Conservation (phyloP, 2,113 vertebrate genomes). For the Pelodiscus sinensis region DNA sequence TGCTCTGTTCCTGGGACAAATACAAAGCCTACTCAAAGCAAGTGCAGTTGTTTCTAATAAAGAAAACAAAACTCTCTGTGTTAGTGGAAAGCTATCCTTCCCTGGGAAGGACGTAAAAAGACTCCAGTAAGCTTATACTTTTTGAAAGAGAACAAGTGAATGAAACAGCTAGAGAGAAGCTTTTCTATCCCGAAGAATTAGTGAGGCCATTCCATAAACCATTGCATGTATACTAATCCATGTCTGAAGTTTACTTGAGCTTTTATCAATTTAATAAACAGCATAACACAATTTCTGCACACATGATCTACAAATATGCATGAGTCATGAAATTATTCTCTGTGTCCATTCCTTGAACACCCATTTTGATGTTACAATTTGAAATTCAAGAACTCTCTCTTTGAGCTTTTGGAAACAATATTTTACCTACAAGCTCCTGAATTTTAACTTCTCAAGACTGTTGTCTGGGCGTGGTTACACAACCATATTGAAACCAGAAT, state of each 20-base stretch:
- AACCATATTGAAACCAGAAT: neutral
- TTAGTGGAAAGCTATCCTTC: conserved; percentile 76
- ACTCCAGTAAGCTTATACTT: neutral
- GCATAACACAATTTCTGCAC: neutral
- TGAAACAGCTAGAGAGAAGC: neutral
- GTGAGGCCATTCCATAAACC: neutral
- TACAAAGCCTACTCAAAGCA: conserved; percentile 64
- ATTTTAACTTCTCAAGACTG: neutral
- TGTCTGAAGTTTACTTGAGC: neutral
- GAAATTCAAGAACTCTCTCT: neutral
- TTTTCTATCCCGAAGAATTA: conserved; percentile 13
- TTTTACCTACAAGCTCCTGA: neutral
- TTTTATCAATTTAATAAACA: neutral
- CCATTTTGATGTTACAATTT: neutral
- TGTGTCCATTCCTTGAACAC: neutral
- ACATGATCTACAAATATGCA: fast-evolving
- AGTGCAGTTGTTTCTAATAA: conserved; percentile 59
- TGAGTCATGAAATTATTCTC: neutral
- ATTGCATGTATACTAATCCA: neutral
- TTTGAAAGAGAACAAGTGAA: conserved; percentile 36
- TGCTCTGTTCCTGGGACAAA: conserved; percentile 62
- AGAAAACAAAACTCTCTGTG: conserved; percentile 76
- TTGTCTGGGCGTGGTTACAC: neutral
- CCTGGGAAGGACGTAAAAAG: conserved; percentile 41
- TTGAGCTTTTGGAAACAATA: fast-evolving